A percentile compares a stretch with the other conserved stretches of the same genome.
Conservation (phyloP, 2,797 vertebrate species). For the Heteromormyrus szaboi region DNA sequence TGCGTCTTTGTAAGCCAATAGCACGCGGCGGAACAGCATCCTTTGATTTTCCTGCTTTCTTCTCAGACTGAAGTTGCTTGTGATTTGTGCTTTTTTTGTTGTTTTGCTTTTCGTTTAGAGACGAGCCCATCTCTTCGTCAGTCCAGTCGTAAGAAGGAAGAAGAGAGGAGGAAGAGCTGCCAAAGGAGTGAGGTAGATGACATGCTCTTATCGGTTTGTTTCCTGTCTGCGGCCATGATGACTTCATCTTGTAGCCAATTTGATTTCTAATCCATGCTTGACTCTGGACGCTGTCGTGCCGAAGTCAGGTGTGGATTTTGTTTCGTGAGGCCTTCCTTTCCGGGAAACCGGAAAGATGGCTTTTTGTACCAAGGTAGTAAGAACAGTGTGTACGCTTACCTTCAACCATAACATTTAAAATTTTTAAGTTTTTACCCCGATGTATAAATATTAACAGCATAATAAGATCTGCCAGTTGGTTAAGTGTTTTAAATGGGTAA, state of each 20-base stretch:
- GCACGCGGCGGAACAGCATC: not conserved
- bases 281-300: not conserved
- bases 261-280: not conserved
- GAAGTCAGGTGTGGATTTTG: not conserved
- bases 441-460: not conserved
- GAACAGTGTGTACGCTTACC: not conserved
- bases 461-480: not conserved
- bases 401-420: not conserved
- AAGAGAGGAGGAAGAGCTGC: conserved; percentile 29
- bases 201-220: not conserved
- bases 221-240: not conserved
- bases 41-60: not conserved
- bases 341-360: not conserved
- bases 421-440: not conserved
- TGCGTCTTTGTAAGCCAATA: conserved; percentile 5
- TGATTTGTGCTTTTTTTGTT: conserved; percentile 14
- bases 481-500: not conserved
- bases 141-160: conserved; percentile 18
- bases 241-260: not conserved
- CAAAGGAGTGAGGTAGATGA: conserved; percentile 30
- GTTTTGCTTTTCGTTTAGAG: conserved; percentile 15
- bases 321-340: not conserved
- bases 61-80: conserved; percentile 8
- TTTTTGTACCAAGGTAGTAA: not conserved
- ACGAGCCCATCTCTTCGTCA: conserved; percentile 14